Evolutionary conservation across 37 sponge, comb jelly and placozoan genomes (phyloP).

Genomic region (Bolinopsis microptera): DNA sequence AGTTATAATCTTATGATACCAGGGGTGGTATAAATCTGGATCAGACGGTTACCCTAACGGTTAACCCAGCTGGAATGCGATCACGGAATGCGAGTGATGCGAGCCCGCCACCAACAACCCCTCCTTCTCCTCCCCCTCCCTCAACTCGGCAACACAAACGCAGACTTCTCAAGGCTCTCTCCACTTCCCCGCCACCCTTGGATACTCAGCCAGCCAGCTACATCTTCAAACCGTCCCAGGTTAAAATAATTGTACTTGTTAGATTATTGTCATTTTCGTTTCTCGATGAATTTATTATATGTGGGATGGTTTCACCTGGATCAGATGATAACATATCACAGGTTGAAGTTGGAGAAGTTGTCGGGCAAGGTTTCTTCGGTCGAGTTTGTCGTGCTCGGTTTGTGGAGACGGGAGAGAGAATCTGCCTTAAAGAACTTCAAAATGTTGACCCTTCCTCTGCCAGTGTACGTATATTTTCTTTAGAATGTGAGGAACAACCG

Average conservation of each 20-base stretch:
- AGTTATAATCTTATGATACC: too few species aligned
- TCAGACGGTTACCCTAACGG: background rate
- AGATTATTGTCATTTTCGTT: too few species aligned
- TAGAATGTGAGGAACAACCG: too few species aligned
- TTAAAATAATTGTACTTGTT: too few species aligned
- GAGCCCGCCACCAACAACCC: background rate
- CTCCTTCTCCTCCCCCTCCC: slow-evolving; percentile 48
- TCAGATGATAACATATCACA: too few species aligned
- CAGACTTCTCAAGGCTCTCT: background rate
- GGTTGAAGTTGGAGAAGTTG: slow-evolving; percentile 13
- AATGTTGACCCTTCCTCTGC: too few species aligned
- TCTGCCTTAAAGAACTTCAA: slow-evolving; percentile 15
- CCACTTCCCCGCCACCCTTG: slow-evolving; percentile 5
- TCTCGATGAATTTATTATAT: too few species aligned
- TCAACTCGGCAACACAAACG: slow-evolving; percentile 23
- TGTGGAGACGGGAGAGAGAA: background rate
- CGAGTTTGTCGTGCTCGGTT: background rate
- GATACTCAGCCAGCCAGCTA: background rate
- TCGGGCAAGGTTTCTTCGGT: slow-evolving; percentile 21
- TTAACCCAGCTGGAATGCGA: background rate
- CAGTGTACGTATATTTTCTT: too few species aligned
- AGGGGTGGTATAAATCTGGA: background rate
- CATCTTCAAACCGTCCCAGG: slow-evolving; percentile 24
- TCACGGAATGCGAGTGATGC: background rate
- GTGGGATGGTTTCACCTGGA: too few species aligned